Base-by-base conservation (phyloP, 1,140 invertebrate species). In the Tribolium castaneum region DNA sequence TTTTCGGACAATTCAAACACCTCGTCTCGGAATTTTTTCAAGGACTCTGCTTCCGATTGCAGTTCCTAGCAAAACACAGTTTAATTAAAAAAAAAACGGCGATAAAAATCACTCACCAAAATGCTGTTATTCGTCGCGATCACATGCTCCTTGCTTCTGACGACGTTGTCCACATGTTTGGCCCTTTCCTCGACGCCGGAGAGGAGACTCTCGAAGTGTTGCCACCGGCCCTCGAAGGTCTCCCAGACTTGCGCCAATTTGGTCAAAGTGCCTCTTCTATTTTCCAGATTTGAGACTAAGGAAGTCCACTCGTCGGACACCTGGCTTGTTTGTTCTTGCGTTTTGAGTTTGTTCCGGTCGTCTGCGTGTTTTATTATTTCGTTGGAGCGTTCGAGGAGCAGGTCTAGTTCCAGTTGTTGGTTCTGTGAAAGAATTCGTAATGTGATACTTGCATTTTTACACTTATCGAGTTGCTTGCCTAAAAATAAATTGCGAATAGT, bases 191-290 rank as follows among this genome's bases (percentile, higher is more conserved):
- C 92, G 14, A 92, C 88, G 14, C 88, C 88, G 80, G 87, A 89
- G 2, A 94, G 77, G 62, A 89, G 88, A 79, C 88, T 91, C 83
- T 92, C 93, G 84, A 90, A 92, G 54, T 87, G 87, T 79, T 92
- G 89, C 85, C 92, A 91, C 78, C 91, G 90, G 1, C 88, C 88
- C 87, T 95, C 94, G 81, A 94, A 93, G 73, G 92, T 90, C 82
- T 95, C 92, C 94, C 95, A 96, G 79, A 93, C 91, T 76, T 91
- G 90, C 1, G 93, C 92, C 70, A 95, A 85, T 52, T 91, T 89
- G 50, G 91, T 89, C 2, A 94, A 85, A 35, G 90, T 87, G 73
- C 93, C 89, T 71, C 90, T 87, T 70, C 92, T 88, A 71, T 87
- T 89, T 78, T 93, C 94, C 83, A 96, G 87, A 83, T 91, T 88